These are phyloP conservation scores for Apus apus DNA, from an alignment of 2,113 vertebrate genomes.

Conservation along the genomic window DNA sequence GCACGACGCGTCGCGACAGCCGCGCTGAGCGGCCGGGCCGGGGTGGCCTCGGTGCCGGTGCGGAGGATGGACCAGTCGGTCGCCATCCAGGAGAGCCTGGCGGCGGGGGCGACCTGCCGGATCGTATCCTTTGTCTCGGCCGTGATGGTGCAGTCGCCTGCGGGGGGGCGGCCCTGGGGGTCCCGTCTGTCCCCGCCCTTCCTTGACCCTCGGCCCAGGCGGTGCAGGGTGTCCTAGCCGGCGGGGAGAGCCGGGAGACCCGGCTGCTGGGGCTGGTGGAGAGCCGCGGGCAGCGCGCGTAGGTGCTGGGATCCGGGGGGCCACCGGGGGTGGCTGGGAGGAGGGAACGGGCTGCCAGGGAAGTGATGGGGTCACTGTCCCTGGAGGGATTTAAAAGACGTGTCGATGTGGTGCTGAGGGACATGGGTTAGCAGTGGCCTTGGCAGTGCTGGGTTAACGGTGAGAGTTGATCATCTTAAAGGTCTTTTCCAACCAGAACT, in stretches of 20 bases:
- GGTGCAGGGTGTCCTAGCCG: constrained; percentile 81
- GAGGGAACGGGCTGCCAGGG: too few relatives aligned
- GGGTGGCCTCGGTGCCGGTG: neutral
- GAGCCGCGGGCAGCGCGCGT: constrained; percentile 76
- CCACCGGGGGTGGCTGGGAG: neutral
- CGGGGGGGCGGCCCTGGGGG: neutral
- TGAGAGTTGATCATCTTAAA: too few relatives aligned
- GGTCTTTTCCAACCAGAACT: too few relatives aligned
- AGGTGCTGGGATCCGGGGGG: constrained; percentile 7
- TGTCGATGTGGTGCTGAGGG: too few relatives aligned
- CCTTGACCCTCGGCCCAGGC: constrained; percentile 76
- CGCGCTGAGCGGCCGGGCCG: neutral
- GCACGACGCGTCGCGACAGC: neutral
- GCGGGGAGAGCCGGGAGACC: constrained; percentile 79
- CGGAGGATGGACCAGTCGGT: constrained; percentile 89
- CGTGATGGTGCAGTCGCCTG: neutral
- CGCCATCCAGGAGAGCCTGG: constrained; percentile 88
- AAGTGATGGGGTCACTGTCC: too few relatives aligned
- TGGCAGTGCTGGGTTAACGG: too few relatives aligned
- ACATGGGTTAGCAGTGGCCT: too few relatives aligned
- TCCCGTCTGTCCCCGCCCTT: too few relatives aligned
- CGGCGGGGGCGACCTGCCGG: constrained; percentile 78
- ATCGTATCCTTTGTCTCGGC: constrained; percentile 84
- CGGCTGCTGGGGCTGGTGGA: constrained; percentile 89
- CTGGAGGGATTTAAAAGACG: too few relatives aligned